These are phyloP conservation scores for Muraenolepis orangiensis DNA, from an alignment of 2,797 vertebrate genomes.

Conservation along the genomic window DNA sequence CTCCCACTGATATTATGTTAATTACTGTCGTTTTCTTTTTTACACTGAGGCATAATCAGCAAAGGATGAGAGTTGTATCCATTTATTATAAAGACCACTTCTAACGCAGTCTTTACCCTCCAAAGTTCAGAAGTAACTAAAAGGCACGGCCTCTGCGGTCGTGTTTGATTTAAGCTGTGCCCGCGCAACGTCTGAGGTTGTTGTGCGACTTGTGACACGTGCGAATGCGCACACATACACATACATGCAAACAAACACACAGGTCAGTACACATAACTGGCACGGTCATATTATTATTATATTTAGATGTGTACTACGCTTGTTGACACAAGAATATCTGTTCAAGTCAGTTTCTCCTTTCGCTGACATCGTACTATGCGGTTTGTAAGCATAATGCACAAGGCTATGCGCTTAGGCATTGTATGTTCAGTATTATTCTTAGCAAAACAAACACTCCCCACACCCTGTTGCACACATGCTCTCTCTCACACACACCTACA, in stretches of 20 bases:
- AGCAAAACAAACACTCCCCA: too few relatives aligned
- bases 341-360: neutral
- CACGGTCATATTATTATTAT: slow-evolving; percentile 1
- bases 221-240: too few relatives aligned
- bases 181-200: too few relatives aligned
- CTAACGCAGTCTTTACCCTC: slow-evolving; percentile 68
- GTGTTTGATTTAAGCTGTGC: slow-evolving; percentile 19
- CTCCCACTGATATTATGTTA: slow-evolving; percentile 80
- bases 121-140: slow-evolving; percentile 61
- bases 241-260: neutral
- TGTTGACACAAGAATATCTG: neutral
- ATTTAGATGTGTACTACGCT: too few relatives aligned
- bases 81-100: slow-evolving; percentile 65
- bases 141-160: slow-evolving; percentile 21
- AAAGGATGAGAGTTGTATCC: slow-evolving; percentile 72
- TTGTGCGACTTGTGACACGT: too few relatives aligned
- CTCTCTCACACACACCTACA: too few relatives aligned
- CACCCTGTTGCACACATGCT: too few relatives aligned
- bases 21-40: slow-evolving; percentile 79
- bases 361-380: neutral
- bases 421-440: too few relatives aligned
- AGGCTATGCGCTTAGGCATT: too few relatives aligned
- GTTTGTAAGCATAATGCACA: too few relatives aligned
- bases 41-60: slow-evolving; percentile 78
- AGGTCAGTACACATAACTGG: slow-evolving; percentile 11